Evolutionary conservation across 1,140 invertebrate species (phyloP).

Genomic region (Asobara japonica): DNA sequence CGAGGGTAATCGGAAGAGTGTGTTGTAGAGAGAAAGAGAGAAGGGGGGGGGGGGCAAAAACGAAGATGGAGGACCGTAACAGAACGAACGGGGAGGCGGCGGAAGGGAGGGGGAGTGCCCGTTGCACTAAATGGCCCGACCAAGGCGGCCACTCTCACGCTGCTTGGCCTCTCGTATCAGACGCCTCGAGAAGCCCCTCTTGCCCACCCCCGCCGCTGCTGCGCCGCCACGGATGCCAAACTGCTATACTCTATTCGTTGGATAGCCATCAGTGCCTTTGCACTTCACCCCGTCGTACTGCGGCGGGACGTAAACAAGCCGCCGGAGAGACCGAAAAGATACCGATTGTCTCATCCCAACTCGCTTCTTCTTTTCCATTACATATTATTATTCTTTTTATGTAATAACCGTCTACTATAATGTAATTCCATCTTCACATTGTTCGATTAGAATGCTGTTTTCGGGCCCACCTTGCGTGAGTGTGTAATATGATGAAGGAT

Average conservation of each 20-base stretch:
- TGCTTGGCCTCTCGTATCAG: slow-evolving; percentile 40
- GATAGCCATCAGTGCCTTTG: slow-evolving; percentile 19
- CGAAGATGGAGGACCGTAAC: slow-evolving; percentile 32
- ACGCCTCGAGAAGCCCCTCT: slow-evolving; percentile 32
- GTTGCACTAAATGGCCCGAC: slow-evolving; percentile 59
- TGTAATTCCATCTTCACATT: too few species aligned
- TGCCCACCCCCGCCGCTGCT: neutral
- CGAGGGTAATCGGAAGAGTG: slow-evolving; percentile 15
- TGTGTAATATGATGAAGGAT: too few species aligned
- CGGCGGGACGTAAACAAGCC: slow-evolving; percentile 62
- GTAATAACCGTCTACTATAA: too few species aligned
- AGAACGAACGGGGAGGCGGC: slow-evolving; percentile 28
- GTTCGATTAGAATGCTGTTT: too few species aligned
- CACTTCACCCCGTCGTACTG: slow-evolving; percentile 30
- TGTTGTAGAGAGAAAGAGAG: slow-evolving; percentile 12
- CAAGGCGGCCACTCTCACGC: slow-evolving; percentile 59
- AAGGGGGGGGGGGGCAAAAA: slow-evolving; percentile 24
- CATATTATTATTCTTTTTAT: slow-evolving; percentile 8
- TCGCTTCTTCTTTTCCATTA: neutral
- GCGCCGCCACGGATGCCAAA: neutral
- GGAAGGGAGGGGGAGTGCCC: slow-evolving; percentile 40
- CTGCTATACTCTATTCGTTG: neutral
- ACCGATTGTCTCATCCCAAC: slow-evolving; percentile 13
- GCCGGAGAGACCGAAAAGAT: slow-evolving; percentile 26
- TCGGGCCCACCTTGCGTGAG: too few species aligned